Evolutionary conservation across 2,888 invertebrate genomes (phyloP), one percentile per base, ranked within the genome.

Genomic region (Drosophila siamana): DNA sequence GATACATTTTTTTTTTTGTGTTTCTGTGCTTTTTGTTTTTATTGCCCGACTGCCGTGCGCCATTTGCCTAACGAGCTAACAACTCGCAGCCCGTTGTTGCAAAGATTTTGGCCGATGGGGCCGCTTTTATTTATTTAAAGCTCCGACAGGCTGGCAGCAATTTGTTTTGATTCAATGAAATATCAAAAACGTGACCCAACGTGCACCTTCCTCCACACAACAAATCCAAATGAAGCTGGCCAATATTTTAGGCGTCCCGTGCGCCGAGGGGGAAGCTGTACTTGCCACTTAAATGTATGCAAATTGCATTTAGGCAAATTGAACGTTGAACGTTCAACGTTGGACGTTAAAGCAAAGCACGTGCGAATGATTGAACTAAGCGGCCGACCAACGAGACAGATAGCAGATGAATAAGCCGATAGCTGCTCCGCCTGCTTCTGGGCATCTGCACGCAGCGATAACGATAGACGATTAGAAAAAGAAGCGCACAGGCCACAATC

Each of bases 81-180:
- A 63, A 56, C 71, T 55, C 57, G 46, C 56, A 51, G 55, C 63
- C 62, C 78, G 67, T 73, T 69, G 73, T 73, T 69, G 73, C 66
- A 48, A 44, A 68, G 56, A 64, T 71, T 74, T 74, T 60, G 55
- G 41, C 71, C 52, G 41, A 47, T 44, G 66, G 48, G 28, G 26
- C 40, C 33, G 38, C 33, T 38, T 51, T 83, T 87, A 88, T 88
- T 86, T 85, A 85, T 88, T 86, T 85, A 80, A 69, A 69, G 68
- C 82, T 33, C 19, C 19, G 33, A 11, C 50, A 9, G 19, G 54
- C 63, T 64, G 67, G 9, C 57, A 73, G 85, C 86, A 86, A 86
- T 86, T 86, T 86, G 86, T 86, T 86, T 88, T 88, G 86, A 86
- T 86, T 88, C 88, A 86, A 86, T 86, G 87, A 86, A 86, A 86